phyloP scores from a whole-genome alignment of 1,140 invertebrate genomes.

The Zelostemma sp. region DNA sequence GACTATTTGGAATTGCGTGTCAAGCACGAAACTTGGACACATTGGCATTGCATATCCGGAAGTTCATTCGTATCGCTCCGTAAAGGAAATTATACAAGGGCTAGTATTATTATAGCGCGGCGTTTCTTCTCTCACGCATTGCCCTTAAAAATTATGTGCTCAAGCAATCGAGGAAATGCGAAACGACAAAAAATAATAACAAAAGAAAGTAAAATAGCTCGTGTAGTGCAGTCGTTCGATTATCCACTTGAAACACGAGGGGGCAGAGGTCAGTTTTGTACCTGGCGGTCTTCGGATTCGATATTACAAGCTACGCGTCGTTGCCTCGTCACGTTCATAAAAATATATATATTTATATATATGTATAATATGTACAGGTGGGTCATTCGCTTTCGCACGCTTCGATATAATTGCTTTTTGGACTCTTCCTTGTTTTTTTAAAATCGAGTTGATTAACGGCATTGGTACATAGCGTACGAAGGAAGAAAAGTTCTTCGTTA shows the following conservation, averaged over 20 bases:
- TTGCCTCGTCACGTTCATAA: constrained; percentile 69
- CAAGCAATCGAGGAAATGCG: constrained; percentile 29
- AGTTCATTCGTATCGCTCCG: not conserved
- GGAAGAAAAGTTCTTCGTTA: constrained; percentile 20
- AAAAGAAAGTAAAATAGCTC: constrained; percentile 34
- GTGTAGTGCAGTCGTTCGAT: constrained; percentile 38
- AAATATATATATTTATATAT: constrained; percentile 57
- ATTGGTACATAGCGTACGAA: constrained; percentile 35
- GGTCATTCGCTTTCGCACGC: constrained; percentile 56
- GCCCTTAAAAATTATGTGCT: not conserved
- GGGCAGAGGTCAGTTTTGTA: constrained; percentile 29
- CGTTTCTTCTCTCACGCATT: constrained; percentile 2
- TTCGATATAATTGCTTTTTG: constrained; percentile 48
- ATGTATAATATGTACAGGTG: constrained; percentile 52
- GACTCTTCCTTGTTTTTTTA: constrained; percentile 45
- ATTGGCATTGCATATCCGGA: constrained; percentile 43
- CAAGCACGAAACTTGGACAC: constrained; percentile 40
- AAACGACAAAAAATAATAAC: constrained; percentile 35
- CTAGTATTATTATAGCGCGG: constrained; percentile 25
- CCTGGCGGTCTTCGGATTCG: constrained; percentile 47
- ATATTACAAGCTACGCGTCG: constrained; percentile 67
- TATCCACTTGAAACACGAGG: constrained; percentile 43
- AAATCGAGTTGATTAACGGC: constrained; percentile 43
- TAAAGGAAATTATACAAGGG: not conserved
- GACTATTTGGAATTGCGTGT: constrained; percentile 53